phyloP scores from a whole-genome alignment of 1,140 invertebrate species.

The Archivesica marissinica region DNA sequence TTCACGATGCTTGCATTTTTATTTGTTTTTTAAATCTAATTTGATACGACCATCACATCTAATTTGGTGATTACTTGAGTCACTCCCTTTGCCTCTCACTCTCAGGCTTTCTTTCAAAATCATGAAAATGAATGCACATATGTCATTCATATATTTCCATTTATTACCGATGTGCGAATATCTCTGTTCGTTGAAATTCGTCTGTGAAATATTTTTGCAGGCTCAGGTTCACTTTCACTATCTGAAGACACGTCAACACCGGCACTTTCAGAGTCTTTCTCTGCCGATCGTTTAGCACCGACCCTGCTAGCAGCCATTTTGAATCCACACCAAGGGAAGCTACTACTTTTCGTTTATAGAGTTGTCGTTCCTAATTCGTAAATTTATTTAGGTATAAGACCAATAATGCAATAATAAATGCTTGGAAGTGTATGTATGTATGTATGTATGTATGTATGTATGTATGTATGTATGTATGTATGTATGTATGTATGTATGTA shows the following conservation, averaged over 20 bases:
- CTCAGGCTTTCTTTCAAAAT: too few species aligned
- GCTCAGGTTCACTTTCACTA: constrained; percentile 88
- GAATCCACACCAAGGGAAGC: constrained; percentile 33
- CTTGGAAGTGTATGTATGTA: too few species aligned
- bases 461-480: too few species aligned
- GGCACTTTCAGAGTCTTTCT: constrained; percentile 62
- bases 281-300: constrained; percentile 57
- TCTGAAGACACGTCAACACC: constrained; percentile 86
- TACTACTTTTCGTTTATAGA: background rate
- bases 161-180: constrained; percentile 87
- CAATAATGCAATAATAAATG: too few species aligned
- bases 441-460: too few species aligned
- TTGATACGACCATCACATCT: too few species aligned
- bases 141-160: constrained; percentile 15
- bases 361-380: background rate
- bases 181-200: constrained; percentile 88
- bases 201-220: constrained; percentile 87
- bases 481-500: too few species aligned
- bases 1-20: too few species aligned
- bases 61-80: too few species aligned
- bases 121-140: constrained; percentile 25
- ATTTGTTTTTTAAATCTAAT: too few species aligned
- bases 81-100: too few species aligned
- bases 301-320: constrained; percentile 73
- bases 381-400: too few species aligned